These are phyloP conservation scores for Drosophila helvetica DNA, from an alignment of 2,888 invertebrate genomes.

Conservation along the genomic window DNA sequence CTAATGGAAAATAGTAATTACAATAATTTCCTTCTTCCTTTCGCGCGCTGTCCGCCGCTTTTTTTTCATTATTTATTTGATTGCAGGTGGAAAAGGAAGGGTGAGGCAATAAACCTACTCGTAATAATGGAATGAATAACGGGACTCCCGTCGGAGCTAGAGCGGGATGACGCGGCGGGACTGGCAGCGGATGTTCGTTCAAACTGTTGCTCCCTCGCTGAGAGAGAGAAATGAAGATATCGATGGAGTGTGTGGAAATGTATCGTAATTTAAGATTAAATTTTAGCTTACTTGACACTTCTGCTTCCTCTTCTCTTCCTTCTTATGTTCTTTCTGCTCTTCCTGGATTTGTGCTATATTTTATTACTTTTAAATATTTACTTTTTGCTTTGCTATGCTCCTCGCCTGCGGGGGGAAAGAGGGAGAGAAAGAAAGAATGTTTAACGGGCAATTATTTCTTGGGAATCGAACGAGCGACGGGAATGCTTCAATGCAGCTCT, in stretches of 20 bases:
- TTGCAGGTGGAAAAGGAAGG: conserved; percentile 28
- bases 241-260: conserved; percentile 60
- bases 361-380: conserved; percentile 50
- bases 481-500: not conserved
- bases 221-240: not conserved
- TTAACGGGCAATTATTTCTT: conserved; percentile 52
- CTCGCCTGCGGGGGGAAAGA: conserved; percentile 18
- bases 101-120: conserved; percentile 11
- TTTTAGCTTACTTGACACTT: conserved; percentile 77
- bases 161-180: not conserved
- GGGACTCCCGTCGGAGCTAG: not conserved
- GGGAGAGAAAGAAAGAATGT: conserved; percentile 14
- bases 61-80: conserved; percentile 51
- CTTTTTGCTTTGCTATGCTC: conserved; percentile 9
- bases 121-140: not conserved
- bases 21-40: conserved; percentile 57
- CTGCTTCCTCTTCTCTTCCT: conserved; percentile 42
- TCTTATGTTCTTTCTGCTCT: conserved; percentile 52
- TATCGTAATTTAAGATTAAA: conserved; percentile 78
- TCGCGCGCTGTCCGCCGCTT: conserved; percentile 8
- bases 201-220: conserved; percentile 5
- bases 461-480: conserved; percentile 11
- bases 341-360: conserved; percentile 45
- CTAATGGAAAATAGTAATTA: conserved; percentile 79
- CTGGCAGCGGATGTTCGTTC: too few relatives aligned